Percentiles rank a stretch among this genome's conserved stretches.
Evolutionary conservation across 2,797 vertebrate genomes (phyloP).

Genomic region (Remorina albescens): DNA sequence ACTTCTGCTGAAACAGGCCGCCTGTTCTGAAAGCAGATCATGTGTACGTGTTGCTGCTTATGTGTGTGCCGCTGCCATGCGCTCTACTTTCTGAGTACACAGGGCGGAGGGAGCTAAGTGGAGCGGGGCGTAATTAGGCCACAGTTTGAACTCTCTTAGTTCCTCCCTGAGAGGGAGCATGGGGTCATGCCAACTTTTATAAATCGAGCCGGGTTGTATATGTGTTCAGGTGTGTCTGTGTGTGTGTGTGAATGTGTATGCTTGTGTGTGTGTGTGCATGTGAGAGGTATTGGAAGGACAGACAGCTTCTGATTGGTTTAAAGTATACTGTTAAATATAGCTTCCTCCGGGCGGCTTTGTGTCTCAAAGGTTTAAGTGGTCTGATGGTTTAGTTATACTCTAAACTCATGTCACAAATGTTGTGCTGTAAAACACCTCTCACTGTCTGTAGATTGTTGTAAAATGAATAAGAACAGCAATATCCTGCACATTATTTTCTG

Average conservation of each 20-base stretch:
- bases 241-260: conserved; percentile 45
- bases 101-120: conserved; percentile 74
- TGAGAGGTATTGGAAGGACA: conserved; percentile 39
- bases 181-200: conserved; percentile 81
- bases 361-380: conserved; percentile 52
- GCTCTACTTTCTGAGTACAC: conserved; percentile 82
- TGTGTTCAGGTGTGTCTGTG: conserved; percentile 56
- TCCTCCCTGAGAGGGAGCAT: conserved; percentile 75
- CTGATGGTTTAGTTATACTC: conserved; percentile 36
- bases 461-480: conserved; percentile 5
- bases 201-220: conserved; percentile 74
- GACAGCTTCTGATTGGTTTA: conserved; percentile 61
- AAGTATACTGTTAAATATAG: conserved; percentile 72
- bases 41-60: conserved; percentile 27
- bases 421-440: conserved; percentile 11
- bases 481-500: background rate
- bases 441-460: conserved; percentile 1
- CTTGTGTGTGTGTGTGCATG: conserved; percentile 27
- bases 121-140: conserved; percentile 83
- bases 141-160: conserved; percentile 85
- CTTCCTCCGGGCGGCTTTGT: conserved; percentile 37
- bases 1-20: conserved; percentile 76
- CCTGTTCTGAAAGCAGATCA: conserved; percentile 73
- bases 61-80: conserved; percentile 53
- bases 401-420: conserved; percentile 31